A percentile compares a stretch with the other conserved stretches of the same genome.
Evolutionary conservation across 2,113 vertebrate species (phyloP).

Genomic region (Stegastes partitus): DNA sequence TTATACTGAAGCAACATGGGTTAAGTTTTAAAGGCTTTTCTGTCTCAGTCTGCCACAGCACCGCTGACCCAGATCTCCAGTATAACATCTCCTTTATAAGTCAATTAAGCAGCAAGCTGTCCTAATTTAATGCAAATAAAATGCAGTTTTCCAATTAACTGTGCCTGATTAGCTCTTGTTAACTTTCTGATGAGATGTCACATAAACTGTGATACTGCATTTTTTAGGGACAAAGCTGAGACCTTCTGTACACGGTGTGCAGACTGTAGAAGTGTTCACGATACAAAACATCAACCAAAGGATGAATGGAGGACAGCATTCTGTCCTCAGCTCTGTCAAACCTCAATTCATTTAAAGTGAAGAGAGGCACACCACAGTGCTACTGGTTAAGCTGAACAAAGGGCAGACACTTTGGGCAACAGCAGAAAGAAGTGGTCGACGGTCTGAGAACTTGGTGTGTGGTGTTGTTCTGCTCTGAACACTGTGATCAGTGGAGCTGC

Average conservation of each 20-base stretch:
- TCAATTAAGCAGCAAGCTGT: not conserved
- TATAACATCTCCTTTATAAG: not conserved
- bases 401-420: not conserved
- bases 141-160: not conserved
- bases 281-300: no score
- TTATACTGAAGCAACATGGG: no score
- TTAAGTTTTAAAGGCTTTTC: no score
- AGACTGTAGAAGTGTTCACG: no score
- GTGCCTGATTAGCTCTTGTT: not conserved
- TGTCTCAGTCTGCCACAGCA: no score
- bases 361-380: not conserved
- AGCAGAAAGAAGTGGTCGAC: not conserved
- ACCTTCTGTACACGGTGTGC: no score
- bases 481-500: conserved; percentile 4
- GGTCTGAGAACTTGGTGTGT: not conserved
- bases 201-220: not conserved
- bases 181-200: not conserved
- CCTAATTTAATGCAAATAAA: not conserved
- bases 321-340: not conserved
- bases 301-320: not conserved
- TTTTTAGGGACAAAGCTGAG: no score
- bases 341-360: not conserved
- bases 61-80: not conserved
- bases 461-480: not conserved
- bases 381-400: not conserved